A percentile compares a stretch with the other conserved stretches of the same genome.
Conservation (phyloP, 2,888 invertebrate genomes). For the Sphinx pinastri region DNA sequence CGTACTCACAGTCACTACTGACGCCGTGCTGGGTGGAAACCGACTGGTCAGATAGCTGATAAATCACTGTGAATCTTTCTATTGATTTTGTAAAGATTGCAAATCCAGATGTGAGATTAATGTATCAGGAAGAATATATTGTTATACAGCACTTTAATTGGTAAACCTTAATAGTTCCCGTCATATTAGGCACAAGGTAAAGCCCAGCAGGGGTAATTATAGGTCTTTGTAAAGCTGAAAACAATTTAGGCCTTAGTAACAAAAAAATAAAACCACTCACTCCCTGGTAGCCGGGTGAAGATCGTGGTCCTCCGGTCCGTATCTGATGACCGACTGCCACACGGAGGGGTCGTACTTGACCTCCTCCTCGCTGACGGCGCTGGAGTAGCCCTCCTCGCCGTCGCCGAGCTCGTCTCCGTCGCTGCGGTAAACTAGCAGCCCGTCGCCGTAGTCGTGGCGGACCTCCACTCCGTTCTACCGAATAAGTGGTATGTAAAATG, state of each 20-base stretch:
- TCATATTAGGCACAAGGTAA: too few relatives aligned
- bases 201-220: too few relatives aligned
- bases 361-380: slow-evolving; percentile 90
- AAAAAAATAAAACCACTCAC: slow-evolving; percentile 59
- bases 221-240: too few relatives aligned
- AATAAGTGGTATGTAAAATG: not conserved
- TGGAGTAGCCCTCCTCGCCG: slow-evolving; percentile 87
- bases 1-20: slow-evolving; percentile 49
- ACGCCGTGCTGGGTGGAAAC: slow-evolving; percentile 57
- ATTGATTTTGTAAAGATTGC: not conserved
- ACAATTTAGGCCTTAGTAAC: too few relatives aligned
- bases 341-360: slow-evolving; percentile 87
- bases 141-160: too few relatives aligned
- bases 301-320: slow-evolving; percentile 76
- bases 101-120: not conserved
- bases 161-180: too few relatives aligned
- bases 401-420: slow-evolving; percentile 69
- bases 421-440: slow-evolving; percentile 80
- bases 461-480: slow-evolving; percentile 56
- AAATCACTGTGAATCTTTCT: not conserved
- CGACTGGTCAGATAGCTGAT: not conserved
- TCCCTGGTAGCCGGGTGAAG: slow-evolving; percentile 82
- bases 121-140: too few relatives aligned
- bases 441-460: slow-evolving; percentile 82
- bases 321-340: slow-evolving; percentile 88